Evolutionary conservation across 2,113 vertebrate genomes (phyloP).

Genomic region (Rhipidura dahli): DNA sequence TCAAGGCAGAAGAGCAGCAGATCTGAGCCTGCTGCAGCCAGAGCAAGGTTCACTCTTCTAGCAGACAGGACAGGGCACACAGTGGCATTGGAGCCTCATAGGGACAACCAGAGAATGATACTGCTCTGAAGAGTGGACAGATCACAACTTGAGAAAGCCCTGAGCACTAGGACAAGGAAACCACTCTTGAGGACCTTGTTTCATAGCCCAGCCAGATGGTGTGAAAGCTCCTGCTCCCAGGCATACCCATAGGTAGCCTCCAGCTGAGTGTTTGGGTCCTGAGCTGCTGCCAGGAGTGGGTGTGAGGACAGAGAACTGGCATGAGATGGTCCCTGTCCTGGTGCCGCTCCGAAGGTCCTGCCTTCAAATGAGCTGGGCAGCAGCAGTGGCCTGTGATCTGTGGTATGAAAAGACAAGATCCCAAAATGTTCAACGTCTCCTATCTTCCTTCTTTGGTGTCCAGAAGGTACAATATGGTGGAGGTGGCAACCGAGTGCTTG

Average conservation of each 20-base stretch:
- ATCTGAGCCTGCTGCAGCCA: background rate
- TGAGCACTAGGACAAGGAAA: background rate
- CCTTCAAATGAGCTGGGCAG: background rate
- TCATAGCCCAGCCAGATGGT: background rate
- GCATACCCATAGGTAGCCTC: background rate
- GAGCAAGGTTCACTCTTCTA: background rate
- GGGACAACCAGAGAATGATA: background rate
- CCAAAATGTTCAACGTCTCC: background rate
- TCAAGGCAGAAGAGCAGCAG: background rate
- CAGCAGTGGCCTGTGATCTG: background rate
- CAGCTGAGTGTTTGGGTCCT: background rate
- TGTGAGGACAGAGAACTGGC: background rate
- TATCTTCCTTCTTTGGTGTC: background rate
- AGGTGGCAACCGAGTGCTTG: background rate
- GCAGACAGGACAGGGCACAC: background rate
- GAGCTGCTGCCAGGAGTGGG: background rate
- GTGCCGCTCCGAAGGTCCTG: background rate
- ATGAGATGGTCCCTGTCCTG: background rate
- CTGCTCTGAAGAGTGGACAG: background rate
- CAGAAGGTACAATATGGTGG: background rate
- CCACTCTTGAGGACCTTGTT: background rate
- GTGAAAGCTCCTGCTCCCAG: background rate
- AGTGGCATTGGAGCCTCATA: background rate
- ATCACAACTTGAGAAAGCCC: background rate
- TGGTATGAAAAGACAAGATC: fast-evolving